Percentiles rank a stretch among this genome's conserved stretches.
phyloP scores from a whole-genome alignment of 1,140 invertebrate genomes.

The Drosophila orena region DNA sequence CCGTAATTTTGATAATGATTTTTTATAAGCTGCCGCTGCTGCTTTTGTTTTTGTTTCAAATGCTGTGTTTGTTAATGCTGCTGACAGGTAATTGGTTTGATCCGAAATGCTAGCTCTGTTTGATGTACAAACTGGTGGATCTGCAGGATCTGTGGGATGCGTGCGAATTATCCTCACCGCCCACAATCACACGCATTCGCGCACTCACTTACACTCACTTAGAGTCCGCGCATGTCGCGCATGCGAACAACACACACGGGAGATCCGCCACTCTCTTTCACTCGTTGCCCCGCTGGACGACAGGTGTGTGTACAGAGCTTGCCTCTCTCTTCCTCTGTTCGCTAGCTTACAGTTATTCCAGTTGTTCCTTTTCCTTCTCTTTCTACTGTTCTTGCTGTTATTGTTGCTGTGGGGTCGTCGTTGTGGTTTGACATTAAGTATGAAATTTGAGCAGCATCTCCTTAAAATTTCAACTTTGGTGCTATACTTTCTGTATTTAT shows the following conservation, averaged over 20 bases:
- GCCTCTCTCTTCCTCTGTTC: slow-evolving; percentile 14
- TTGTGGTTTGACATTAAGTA: slow-evolving; percentile 67
- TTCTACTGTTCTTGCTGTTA: slow-evolving; percentile 14
- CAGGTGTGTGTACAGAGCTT: slow-evolving; percentile 21
- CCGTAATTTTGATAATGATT: slow-evolving; percentile 66
- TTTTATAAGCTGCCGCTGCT: slow-evolving; percentile 27
- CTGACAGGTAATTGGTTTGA: slow-evolving; percentile 40
- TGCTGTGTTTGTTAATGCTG: background rate
- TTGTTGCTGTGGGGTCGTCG: slow-evolving; percentile 33
- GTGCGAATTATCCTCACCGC: slow-evolving; percentile 34
- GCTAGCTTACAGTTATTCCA: slow-evolving; percentile 52
- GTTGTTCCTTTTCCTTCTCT: slow-evolving; percentile 32
- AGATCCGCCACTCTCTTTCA: slow-evolving; percentile 11
- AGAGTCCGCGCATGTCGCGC: slow-evolving; percentile 65
- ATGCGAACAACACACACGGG: slow-evolving; percentile 63
- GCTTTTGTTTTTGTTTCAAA: slow-evolving; percentile 10
- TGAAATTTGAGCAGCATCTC: slow-evolving; percentile 69
- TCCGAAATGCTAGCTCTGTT: slow-evolving; percentile 33
- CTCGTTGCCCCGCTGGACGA: slow-evolving; percentile 13
- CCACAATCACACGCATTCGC: slow-evolving; percentile 21
- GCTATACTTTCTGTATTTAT: slow-evolving; percentile 25
- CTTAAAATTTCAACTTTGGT: slow-evolving; percentile 44
- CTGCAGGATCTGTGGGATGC: slow-evolving; percentile 25
- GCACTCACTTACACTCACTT: slow-evolving; percentile 52
- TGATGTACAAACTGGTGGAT: slow-evolving; percentile 12